A percentile compares a stretch with the other conserved stretches of the same genome.
phyloP scores from a whole-genome alignment of 2,113 vertebrate genomes.

The Lasiurus borealis region DNA sequence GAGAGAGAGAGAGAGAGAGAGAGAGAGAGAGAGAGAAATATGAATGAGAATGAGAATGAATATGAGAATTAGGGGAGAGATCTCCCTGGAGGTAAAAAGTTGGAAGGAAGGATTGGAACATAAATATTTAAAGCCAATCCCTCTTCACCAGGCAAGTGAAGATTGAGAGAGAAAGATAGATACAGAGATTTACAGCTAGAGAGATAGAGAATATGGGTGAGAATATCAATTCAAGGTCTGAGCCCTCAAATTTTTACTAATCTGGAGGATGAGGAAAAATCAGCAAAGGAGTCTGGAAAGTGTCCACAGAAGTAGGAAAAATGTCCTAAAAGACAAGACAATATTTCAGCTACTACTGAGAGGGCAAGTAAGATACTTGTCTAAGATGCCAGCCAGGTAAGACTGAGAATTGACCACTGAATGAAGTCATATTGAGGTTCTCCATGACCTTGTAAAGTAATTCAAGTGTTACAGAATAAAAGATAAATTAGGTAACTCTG shows the following conservation, averaged over 20 bases:
- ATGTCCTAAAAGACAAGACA: background rate
- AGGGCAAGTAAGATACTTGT: background rate
- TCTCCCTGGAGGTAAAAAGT: background rate
- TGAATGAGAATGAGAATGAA: no score
- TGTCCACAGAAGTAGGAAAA: background rate
- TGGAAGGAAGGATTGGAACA: slow-evolving; percentile 3
- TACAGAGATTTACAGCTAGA: background rate
- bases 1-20: no score
- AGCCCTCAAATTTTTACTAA: background rate
- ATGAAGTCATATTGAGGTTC: background rate
- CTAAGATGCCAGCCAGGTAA: background rate
- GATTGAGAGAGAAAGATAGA: background rate
- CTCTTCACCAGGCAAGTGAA: background rate
- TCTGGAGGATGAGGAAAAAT: background rate
- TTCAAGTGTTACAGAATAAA: background rate
- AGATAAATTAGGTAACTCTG: background rate
- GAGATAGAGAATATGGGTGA: background rate
- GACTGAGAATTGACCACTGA: background rate
- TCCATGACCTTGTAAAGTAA: background rate
- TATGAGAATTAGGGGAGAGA: background rate
- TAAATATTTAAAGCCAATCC: background rate
- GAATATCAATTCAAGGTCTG: background rate
- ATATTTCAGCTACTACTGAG: background rate
- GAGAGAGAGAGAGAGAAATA: no score
- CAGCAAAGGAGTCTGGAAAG: slow-evolving; percentile 15